These are phyloP conservation scores for Notechis scutatus DNA, from an alignment of 2,113 vertebrate genomes.

Conservation along the genomic window DNA sequence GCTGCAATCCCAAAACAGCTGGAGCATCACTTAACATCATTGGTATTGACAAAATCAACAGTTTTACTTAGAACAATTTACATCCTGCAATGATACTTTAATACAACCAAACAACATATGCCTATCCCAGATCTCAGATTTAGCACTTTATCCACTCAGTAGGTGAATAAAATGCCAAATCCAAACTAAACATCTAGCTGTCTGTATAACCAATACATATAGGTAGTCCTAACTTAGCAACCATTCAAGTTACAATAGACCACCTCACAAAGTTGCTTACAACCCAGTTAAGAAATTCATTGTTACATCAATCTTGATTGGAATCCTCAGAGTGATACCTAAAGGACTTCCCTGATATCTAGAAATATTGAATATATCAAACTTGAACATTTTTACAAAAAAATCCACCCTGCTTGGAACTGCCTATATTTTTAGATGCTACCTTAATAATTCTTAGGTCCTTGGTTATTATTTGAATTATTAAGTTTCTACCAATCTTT, in stretches of 20 bases:
- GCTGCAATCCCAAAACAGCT: neutral
- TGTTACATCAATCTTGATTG: no score
- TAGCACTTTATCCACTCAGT: neutral
- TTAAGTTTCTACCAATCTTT: neutral
- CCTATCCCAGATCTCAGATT: neutral
- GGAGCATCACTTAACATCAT: neutral
- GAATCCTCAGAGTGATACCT: no score
- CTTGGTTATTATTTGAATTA: neutral
- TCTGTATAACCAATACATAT: no score
- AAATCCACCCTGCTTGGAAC: neutral
- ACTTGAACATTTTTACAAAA: no score
- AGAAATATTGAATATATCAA: neutral
- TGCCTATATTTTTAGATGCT: neutral
- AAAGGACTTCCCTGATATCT: neutral
- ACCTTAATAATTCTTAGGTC: neutral
- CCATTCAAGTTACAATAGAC: no score
- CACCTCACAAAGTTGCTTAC: no score
- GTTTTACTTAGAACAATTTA: neutral
- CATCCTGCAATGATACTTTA: neutral
- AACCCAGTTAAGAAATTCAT: no score
- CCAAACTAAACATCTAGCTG: neutral
- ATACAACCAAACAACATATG: neutral
- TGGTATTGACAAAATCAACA: neutral
- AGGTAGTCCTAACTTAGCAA: no score
- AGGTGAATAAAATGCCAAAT: neutral